Conservation (phyloP, 2,113 vertebrate species). For the Lophotis ruficrista region DNA sequence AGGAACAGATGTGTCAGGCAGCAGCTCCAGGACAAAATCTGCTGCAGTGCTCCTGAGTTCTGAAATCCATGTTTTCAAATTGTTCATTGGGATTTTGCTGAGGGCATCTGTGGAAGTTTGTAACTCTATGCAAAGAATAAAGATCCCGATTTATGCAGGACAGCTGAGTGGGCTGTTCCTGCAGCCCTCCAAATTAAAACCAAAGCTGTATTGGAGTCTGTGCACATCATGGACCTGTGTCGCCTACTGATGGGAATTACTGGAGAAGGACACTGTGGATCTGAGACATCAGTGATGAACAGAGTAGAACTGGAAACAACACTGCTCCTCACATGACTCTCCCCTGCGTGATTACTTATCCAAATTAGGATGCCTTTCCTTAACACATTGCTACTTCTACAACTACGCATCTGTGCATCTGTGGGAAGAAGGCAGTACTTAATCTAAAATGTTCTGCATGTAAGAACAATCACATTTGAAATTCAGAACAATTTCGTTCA, state of each 20-base stretch:
- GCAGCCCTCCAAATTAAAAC: background rate
- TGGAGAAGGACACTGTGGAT: background rate
- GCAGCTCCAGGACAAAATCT: background rate
- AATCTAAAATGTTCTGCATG: background rate
- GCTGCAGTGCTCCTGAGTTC: background rate
- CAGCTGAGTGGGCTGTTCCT: background rate
- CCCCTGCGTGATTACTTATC: constrained; percentile 13
- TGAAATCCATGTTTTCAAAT: background rate
- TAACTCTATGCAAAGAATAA: background rate
- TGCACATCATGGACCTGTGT: background rate
- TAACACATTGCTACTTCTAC: constrained; percentile 16
- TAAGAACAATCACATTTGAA: constrained; percentile 5
- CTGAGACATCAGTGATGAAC: background rate
- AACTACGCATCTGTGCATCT: constrained; percentile 2
- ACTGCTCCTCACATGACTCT: background rate
- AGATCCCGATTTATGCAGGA: background rate
- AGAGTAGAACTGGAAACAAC: background rate
- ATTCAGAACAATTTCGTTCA: background rate
- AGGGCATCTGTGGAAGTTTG: background rate
- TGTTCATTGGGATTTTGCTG: background rate
- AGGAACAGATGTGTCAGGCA: background rate
- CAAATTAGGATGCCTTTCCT: constrained; percentile 38
- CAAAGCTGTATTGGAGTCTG: background rate
- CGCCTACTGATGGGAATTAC: background rate
- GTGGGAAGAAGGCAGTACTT: constrained; percentile 17